These are phyloP conservation scores for Lepas anatifera DNA, from an alignment of 2,888 invertebrate genomes.

Conservation along the genomic window DNA sequence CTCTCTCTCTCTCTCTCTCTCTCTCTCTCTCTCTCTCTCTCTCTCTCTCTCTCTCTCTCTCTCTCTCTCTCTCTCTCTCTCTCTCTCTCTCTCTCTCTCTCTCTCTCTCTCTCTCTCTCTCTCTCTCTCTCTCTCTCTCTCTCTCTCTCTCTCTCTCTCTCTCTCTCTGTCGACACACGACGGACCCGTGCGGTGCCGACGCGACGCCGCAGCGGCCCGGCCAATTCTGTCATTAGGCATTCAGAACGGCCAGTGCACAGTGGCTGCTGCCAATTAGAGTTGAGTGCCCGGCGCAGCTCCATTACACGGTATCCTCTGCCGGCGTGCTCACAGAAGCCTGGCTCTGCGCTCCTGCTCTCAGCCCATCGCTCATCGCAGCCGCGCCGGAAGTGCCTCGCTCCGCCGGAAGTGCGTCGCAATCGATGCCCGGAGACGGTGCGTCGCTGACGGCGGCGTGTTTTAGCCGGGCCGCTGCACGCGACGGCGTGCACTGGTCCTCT, in stretches of 20 bases:
- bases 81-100: too few species aligned
- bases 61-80: neutral
- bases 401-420: conserved; percentile 5
- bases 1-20: neutral
- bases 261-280: neutral
- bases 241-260: conserved; percentile 1
- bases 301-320: neutral
- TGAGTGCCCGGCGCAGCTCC: neutral
- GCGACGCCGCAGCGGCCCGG: neutral
- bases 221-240: neutral
- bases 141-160: too few species aligned
- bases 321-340: too few species aligned
- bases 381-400: neutral
- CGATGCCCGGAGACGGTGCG: neutral
- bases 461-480: neutral
- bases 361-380: conserved; percentile 1
- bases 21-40: neutral
- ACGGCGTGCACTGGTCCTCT: too few species aligned
- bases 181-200: neutral
- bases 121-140: too few species aligned
- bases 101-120: too few species aligned
- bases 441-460: conserved; percentile 1
- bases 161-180: neutral
- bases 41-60: neutral
- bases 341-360: too few species aligned